Evolutionary conservation across 2,113 vertebrate genomes (phyloP), one percentile per base, ranked within the genome.

Genomic region (Xiphias gladius): DNA sequence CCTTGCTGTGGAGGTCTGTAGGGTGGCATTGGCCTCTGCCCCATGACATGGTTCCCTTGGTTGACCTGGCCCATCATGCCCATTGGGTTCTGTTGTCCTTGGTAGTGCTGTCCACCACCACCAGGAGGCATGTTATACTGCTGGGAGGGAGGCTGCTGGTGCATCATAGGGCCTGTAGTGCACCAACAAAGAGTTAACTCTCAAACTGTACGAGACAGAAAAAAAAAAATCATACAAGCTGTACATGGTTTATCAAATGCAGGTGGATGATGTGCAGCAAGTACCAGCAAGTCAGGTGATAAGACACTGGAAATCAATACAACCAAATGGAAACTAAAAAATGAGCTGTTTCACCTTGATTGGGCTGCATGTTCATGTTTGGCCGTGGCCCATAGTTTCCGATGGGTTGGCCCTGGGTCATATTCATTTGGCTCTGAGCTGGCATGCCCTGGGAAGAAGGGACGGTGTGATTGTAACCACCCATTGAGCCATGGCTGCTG

Each of bases 1-100:
- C 98, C 99, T 97, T 99, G 98, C 88, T 99, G 99, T 28, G 98
- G 97, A 2, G 99, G 98, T 84, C 98, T 97, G 89, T 99, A 99
- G 0, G 98, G 98, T 32, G 99, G 99, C 95, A 99, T 99, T 80
- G 97, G 98, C 84, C 99, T 97, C 95, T 99, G 99, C 16, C 96
- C 96, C 95, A 99, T 98, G 92, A 99, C 97, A 66, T 99, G 99
- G 91, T 97, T 99, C 61, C 97, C 97, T 90, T 99, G 98, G 94
- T 95, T 98, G 74, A 98, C 97, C 84, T 97, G 97, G 17, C 97
- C 96, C 96, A 99, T 99, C 96, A 99, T 99, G 66, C 95, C 97
- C 97, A 99, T 98, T 0, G 98, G 97, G 4, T 96, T 97, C 92
- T 99, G 98, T 84, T 99, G 98, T 20, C 97, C 98, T 91, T 98